phyloP scores from a whole-genome alignment of 2,797 vertebrate genomes.

The Cryptoprocta ferox region DNA sequence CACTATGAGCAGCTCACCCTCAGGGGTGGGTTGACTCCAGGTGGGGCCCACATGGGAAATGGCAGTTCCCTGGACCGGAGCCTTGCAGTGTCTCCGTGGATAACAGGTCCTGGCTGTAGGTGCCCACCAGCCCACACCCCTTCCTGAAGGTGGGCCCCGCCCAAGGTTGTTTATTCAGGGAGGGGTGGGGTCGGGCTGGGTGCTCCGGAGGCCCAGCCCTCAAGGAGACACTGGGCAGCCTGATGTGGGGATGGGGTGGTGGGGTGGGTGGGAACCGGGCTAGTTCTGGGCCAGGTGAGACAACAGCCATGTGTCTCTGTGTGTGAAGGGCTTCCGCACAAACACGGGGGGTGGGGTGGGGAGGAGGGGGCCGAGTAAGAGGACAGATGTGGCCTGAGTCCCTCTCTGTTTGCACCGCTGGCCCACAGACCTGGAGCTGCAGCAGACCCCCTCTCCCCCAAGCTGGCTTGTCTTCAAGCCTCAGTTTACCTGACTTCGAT shows the following conservation, averaged over 20 bases:
- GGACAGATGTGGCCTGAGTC: not conserved
- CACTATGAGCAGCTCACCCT: not conserved
- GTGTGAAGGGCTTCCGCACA: not conserved
- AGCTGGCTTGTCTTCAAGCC: not conserved
- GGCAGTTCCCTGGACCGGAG: not conserved
- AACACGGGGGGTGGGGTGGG: not conserved
- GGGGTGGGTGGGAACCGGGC: not conserved
- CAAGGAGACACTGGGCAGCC: rapidly evolving
- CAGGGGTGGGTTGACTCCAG: not conserved
- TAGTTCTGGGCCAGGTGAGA: not conserved
- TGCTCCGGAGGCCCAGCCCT: not conserved
- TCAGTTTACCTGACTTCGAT: not conserved
- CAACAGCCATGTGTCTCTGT: not conserved
- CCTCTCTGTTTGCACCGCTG: not conserved
- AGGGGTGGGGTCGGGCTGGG: not conserved
- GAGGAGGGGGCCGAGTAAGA: not conserved
- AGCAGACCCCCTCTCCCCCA: no score
- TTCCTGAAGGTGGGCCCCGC: not conserved
- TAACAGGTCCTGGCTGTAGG: not conserved
- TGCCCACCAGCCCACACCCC: not conserved
- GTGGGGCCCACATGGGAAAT: not conserved
- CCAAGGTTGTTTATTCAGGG: not conserved
- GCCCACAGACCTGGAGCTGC: not conserved
- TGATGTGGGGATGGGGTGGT: not conserved
- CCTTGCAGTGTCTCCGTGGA: not conserved